phyloP scores from a whole-genome alignment of 2,888 invertebrate genomes.

The Dryobota labecula region DNA sequence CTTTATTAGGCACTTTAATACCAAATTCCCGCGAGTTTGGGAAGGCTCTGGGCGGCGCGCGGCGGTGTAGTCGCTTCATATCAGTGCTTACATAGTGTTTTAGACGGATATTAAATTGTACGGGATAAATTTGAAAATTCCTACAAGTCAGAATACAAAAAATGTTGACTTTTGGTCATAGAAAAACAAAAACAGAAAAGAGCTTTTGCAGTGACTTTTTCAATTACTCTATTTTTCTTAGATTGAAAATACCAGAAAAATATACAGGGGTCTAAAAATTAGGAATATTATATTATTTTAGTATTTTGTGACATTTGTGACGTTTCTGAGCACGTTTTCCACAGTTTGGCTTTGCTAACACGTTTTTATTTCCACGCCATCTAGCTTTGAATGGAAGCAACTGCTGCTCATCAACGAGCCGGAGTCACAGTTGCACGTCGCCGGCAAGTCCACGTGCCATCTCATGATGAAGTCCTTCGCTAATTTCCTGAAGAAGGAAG shows the following conservation, averaged over 20 bases:
- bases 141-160: not conserved
- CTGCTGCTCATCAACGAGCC: slow-evolving; percentile 94
- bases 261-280: not conserved
- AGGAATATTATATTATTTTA: not conserved
- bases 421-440: slow-evolving; percentile 92
- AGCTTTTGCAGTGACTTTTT: not conserved
- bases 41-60: no score
- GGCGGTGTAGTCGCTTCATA: not conserved
- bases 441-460: slow-evolving; percentile 93
- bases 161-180: not conserved
- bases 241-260: not conserved
- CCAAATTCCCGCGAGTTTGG: slow-evolving; percentile 11
- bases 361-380: slow-evolving; percentile 83
- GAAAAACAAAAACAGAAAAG: not conserved
- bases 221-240: not conserved
- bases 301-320: slow-evolving; percentile 37
- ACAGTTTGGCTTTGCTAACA: slow-evolving; percentile 84
- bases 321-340: slow-evolving; percentile 72
- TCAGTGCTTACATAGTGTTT: slow-evolving; percentile 3
- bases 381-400: slow-evolving; percentile 93
- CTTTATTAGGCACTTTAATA: slow-evolving; percentile 3
- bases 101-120: slow-evolving; percentile 16
- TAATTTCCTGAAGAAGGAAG: slow-evolving; percentile 88
- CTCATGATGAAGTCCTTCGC: slow-evolving; percentile 94
- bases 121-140: not conserved